Evolutionary conservation across 2,113 vertebrate genomes (phyloP).

Genomic region (Pelodiscus sinensis): DNA sequence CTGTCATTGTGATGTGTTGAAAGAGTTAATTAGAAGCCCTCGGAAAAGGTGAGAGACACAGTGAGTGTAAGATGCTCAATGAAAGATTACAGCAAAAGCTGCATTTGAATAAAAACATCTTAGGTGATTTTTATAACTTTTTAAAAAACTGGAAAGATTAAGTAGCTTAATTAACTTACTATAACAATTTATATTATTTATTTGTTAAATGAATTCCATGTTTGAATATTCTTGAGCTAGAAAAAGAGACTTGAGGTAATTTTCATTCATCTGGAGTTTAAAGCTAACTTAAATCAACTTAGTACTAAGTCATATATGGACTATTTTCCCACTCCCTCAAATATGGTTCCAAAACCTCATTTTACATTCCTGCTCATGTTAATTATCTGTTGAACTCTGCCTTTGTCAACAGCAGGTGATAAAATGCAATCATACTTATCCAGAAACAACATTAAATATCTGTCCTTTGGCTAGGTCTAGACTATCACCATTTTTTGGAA

Average conservation of each 20-base stretch:
- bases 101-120: not conserved
- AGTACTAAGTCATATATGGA: not conserved
- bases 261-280: conserved; percentile 11
- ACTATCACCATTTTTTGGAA: too few species aligned
- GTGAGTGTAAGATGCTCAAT: not conserved
- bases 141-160: fast-evolving
- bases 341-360: not conserved
- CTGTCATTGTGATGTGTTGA: not conserved
- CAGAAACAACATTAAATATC: not conserved
- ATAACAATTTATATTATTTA: not conserved
- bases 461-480: not conserved
- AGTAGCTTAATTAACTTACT: not conserved
- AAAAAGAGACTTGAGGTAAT: not conserved
- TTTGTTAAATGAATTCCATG: not conserved
- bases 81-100: not conserved
- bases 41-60: not conserved
- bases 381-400: conserved; percentile 33
- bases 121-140: not conserved
- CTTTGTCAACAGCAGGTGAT: conserved; percentile 27
- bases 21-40: not conserved
- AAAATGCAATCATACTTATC: conserved; percentile 10
- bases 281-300: not conserved
- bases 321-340: not conserved
- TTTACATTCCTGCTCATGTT: not conserved
- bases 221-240: not conserved